Evolutionary conservation across 2,888 invertebrate species (phyloP).

Genomic region (Aethes cnicana): DNA sequence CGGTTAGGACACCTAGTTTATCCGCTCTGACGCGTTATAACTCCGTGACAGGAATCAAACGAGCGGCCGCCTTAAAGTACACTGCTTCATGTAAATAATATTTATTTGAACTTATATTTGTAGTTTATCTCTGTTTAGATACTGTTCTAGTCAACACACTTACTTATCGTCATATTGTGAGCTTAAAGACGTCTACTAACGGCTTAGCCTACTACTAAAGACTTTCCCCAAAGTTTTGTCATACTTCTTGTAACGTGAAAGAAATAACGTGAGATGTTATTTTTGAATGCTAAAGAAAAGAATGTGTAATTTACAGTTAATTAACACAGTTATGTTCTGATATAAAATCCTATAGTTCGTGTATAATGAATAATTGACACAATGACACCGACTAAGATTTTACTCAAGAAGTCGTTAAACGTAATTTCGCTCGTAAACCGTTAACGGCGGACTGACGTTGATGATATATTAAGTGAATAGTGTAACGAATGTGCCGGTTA

Average conservation of each 20-base stretch:
- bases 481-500: slow-evolving; percentile 30
- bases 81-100: neutral
- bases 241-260: no score
- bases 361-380: neutral
- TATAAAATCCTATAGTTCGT: neutral
- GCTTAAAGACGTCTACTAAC: no score
- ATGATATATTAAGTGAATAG: slow-evolving; percentile 33
- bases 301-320: no score
- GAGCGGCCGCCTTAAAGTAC: slow-evolving; percentile 29
- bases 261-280: no score
- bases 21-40: slow-evolving; percentile 53
- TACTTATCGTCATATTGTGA: slow-evolving; percentile 18
- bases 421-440: slow-evolving; percentile 57
- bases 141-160: neutral
- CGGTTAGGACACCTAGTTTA: slow-evolving; percentile 45
- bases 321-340: no score
- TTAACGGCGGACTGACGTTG: slow-evolving; percentile 53
- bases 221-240: no score
- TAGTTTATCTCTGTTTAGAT: slow-evolving; percentile 1
- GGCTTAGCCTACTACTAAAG: no score
- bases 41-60: slow-evolving; percentile 56
- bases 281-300: no score
- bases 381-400: neutral
- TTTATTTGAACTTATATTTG: no score
- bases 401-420: slow-evolving; percentile 54